Percentiles rank a stretch among this genome's conserved stretches.
phyloP scores from a whole-genome alignment of 2,888 invertebrate genomes.

The Prosopocoilus inquinatus region DNA sequence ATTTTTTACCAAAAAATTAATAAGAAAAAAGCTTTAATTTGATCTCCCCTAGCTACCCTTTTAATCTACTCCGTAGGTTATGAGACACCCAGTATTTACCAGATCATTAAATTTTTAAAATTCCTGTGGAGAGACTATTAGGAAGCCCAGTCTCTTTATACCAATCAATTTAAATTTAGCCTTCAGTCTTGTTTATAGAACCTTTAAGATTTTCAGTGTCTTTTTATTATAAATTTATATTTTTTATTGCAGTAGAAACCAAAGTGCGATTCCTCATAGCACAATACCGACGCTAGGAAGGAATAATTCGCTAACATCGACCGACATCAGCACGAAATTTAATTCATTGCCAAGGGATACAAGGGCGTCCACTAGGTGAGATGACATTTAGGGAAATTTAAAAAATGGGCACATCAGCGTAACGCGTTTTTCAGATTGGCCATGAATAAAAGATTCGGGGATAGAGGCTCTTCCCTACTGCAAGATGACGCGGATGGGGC shows the following conservation, averaged over 20 bases:
- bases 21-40: too few relatives aligned
- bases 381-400: not conserved
- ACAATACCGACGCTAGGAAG: conserved; percentile 50
- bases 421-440: conserved; percentile 42
- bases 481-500: conserved; percentile 80
- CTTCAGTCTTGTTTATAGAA: too few relatives aligned
- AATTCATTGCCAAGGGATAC: conserved; percentile 71
- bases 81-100: too few relatives aligned
- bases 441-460: conserved; percentile 54
- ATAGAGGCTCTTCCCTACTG: conserved; percentile 55
- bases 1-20: too few relatives aligned
- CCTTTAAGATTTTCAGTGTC: too few relatives aligned
- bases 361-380: conserved; percentile 60
- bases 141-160: too few relatives aligned
- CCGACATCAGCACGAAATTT: conserved; percentile 66
- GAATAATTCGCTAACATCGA: conserved; percentile 52
- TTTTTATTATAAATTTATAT: not conserved
- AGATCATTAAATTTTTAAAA: too few relatives aligned
- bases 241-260: conserved; percentile 40
- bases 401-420: not conserved
- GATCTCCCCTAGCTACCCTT: too few relatives aligned
- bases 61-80: too few relatives aligned
- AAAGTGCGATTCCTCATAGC: conserved; percentile 48
- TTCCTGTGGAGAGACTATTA: too few relatives aligned
- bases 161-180: too few relatives aligned